These are phyloP conservation scores for Drepana falcataria DNA, from an alignment of 2,888 invertebrate genomes.

Conservation along the genomic window DNA sequence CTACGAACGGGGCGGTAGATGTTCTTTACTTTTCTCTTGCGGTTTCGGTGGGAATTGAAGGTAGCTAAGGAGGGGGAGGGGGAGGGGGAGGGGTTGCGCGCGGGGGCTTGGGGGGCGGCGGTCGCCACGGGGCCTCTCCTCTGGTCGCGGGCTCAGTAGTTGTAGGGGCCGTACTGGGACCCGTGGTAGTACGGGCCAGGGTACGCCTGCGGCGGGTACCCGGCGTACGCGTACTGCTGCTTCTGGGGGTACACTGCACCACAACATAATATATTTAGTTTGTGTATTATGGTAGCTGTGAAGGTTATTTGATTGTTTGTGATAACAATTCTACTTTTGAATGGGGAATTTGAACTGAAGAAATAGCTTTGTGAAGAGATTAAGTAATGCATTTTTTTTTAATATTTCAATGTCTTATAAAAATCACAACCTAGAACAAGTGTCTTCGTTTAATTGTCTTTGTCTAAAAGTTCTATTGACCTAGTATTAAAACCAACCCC, in stretches of 20 bases:
- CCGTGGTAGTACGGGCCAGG: constrained; percentile 94
- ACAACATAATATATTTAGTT: constrained; percentile 4
- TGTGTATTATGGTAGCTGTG: no score
- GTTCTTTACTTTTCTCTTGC: constrained; percentile 44
- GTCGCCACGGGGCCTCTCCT: constrained; percentile 74
- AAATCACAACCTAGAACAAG: no score
- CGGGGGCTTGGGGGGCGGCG: constrained; percentile 71
- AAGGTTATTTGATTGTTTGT: no score
- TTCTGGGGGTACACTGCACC: constrained; percentile 94
- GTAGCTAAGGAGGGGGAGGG: constrained; percentile 47
- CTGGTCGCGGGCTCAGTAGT: constrained; percentile 85
- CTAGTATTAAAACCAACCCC: constrained; percentile 2
- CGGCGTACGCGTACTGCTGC: constrained; percentile 94
- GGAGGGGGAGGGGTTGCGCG: constrained; percentile 53
- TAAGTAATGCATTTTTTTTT: no score
- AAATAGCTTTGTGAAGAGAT: no score
- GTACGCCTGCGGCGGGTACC: constrained; percentile 91
- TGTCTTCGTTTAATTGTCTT: no score
- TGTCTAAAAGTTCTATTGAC: no score
- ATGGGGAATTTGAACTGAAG: no score
- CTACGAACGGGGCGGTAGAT: constrained; percentile 60
- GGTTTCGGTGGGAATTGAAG: constrained; percentile 68
- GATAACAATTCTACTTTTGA: no score
- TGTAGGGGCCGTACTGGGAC: constrained; percentile 95
- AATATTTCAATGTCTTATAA: no score